These are phyloP conservation scores for Alligator mississippiensis DNA, from an alignment of 2,113 vertebrate genomes.

Conservation along the genomic window DNA sequence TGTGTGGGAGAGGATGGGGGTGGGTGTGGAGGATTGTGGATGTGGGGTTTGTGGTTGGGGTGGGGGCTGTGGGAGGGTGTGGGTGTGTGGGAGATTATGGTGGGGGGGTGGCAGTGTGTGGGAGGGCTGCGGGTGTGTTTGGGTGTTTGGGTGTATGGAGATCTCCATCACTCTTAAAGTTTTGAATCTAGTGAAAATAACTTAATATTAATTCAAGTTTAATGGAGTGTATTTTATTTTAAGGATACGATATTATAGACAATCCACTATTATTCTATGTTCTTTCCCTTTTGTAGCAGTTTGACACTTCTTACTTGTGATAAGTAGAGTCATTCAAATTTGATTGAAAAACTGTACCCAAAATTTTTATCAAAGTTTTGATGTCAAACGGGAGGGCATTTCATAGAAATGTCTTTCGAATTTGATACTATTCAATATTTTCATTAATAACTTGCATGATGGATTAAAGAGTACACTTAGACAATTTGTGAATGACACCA, in stretches of 20 bases:
- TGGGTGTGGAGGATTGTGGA: no score
- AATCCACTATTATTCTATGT: neutral
- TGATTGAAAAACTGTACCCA: neutral
- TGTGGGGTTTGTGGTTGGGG: no score
- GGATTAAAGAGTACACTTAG: fast-evolving
- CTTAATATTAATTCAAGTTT: neutral
- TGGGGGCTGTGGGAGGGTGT: no score
- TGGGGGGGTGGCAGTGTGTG: no score
- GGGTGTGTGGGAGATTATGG: no score
- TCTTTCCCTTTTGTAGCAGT: neutral
- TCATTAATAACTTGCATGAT: neutral
- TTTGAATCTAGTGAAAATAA: neutral
- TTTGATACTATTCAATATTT: neutral
- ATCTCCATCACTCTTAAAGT: neutral
- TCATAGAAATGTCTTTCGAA: no score
- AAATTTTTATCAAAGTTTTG: neutral
- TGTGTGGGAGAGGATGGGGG: no score
- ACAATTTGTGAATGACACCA: neutral
- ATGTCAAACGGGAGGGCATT: neutral
- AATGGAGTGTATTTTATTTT: neutral
- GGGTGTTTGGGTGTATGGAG: no score
- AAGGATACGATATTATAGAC: neutral
- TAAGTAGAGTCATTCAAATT: neutral
- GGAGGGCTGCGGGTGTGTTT: no score
- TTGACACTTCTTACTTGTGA: neutral